Evolutionary conservation across 2,888 invertebrate genomes (phyloP).

Genomic region (Patella depressa): DNA sequence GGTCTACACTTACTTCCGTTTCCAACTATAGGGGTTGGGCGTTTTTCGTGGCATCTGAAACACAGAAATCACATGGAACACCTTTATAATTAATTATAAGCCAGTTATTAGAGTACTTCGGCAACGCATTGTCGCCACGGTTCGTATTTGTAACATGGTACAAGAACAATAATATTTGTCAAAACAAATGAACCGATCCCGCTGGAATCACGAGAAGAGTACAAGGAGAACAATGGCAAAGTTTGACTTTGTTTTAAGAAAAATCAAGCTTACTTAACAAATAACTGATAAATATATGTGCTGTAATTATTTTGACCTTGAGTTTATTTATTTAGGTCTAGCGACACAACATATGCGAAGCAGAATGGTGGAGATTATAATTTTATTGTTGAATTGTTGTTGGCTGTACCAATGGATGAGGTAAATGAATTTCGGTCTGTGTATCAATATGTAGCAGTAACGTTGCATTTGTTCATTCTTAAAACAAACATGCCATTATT

Average conservation of each 20-base stretch:
- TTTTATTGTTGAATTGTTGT: conserved; percentile 41
- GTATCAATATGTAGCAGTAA: too few relatives aligned
- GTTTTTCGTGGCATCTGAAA: too few relatives aligned
- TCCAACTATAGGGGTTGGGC: too few relatives aligned
- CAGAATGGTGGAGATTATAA: conserved; percentile 63
- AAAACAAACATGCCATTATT: too few relatives aligned
- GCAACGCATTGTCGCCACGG: too few relatives aligned
- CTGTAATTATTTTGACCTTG: neutral
- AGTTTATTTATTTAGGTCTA: conserved; percentile 46
- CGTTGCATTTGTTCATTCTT: too few relatives aligned
- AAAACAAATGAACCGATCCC: neutral
- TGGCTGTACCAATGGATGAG: conserved; percentile 43
- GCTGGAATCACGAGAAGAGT: conserved; percentile 11
- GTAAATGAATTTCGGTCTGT: conserved; percentile 15
- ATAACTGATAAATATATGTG: neutral
- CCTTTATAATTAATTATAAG: too few relatives aligned
- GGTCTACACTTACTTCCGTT: too few relatives aligned
- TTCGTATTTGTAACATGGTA: too few relatives aligned
- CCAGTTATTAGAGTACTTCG: too few relatives aligned
- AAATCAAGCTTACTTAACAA: neutral
- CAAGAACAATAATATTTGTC: neutral
- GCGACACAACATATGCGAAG: conserved; percentile 60
- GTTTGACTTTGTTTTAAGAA: neutral
- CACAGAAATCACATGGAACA: too few relatives aligned
- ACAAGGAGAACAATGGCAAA: neutral